phyloP scores from a whole-genome alignment of 2,113 vertebrate species.

The Plestiodon gilberti region DNA sequence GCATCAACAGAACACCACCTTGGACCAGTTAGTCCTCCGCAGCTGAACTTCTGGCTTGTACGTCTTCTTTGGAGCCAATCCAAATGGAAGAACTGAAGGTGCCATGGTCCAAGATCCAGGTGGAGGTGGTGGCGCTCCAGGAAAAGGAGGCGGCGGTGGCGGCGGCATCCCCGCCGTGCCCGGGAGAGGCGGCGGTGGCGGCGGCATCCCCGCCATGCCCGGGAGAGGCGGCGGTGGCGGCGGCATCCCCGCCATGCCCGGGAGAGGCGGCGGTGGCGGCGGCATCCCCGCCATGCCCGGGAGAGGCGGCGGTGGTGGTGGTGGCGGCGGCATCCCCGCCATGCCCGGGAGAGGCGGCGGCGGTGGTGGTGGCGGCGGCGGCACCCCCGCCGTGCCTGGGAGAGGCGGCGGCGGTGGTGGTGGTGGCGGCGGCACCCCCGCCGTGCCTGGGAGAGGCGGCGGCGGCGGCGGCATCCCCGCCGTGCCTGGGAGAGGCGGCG shows the following conservation, averaged over 20 bases:
- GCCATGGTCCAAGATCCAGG: slow-evolving; percentile 72
- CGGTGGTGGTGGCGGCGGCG: slow-evolving; percentile 56
- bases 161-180: slow-evolving; percentile 70
- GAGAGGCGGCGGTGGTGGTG: slow-evolving; percentile 2
- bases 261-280: slow-evolving; percentile 54
- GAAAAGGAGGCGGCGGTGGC: slow-evolving; percentile 66
- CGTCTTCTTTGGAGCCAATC: slow-evolving; percentile 82
- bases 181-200: slow-evolving; percentile 72
- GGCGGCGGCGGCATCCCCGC: slow-evolving; percentile 8
- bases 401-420: slow-evolving; percentile 68
- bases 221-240: slow-evolving; percentile 71
- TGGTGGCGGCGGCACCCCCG: slow-evolving; percentile 20
- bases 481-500: slow-evolving; percentile 54
- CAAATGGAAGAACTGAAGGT: slow-evolving; percentile 75
- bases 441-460: slow-evolving; percentile 52
- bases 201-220: slow-evolving; percentile 42
- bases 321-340: not conserved
- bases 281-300: not conserved
- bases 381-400: slow-evolving; percentile 43
- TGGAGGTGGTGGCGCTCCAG: slow-evolving; percentile 69
- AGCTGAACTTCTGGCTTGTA: slow-evolving; percentile 86
- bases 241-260: slow-evolving; percentile 49
- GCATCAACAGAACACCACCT: slow-evolving; percentile 74
- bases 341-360: not conserved
- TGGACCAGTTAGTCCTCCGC: slow-evolving; percentile 85